phyloP scores from a whole-genome alignment of 2,113 vertebrate species.

The Tylochromis polylepis region DNA sequence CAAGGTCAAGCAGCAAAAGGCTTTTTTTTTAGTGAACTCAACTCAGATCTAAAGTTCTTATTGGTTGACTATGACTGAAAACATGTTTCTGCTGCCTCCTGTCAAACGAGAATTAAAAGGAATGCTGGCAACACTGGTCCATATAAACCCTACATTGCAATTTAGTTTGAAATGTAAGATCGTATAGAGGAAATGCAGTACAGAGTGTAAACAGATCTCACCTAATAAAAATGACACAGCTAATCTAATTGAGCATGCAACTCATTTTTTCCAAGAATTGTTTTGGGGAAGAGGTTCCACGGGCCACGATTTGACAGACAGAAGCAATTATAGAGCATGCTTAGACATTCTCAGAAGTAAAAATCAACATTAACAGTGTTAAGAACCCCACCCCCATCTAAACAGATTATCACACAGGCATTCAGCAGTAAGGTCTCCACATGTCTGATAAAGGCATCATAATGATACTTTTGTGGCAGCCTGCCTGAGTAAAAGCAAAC shows the following conservation, averaged over 20 bases:
- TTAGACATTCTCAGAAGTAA: background rate
- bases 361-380: background rate
- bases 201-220: conserved; percentile 6
- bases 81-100: background rate
- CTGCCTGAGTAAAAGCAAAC: background rate
- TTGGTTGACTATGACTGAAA: background rate
- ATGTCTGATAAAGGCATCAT: background rate
- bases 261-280: conserved; percentile 12
- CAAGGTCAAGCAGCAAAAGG: background rate
- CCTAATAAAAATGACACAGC: conserved; percentile 4
- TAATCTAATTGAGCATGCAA: background rate
- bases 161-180: background rate
- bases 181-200: background rate
- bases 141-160: background rate
- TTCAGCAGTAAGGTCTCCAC: background rate
- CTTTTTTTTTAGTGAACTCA: background rate
- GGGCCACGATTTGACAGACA: conserved; percentile 20
- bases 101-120: background rate
- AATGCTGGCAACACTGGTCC: background rate
- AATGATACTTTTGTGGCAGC: background rate
- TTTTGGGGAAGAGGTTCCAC: background rate
- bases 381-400: background rate
- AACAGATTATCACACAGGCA: background rate
- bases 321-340: conserved; percentile 15
- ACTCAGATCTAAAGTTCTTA: background rate